Evolutionary conservation across 2,797 vertebrate genomes (phyloP).

Genomic region (Sebastes vulpes): DNA sequence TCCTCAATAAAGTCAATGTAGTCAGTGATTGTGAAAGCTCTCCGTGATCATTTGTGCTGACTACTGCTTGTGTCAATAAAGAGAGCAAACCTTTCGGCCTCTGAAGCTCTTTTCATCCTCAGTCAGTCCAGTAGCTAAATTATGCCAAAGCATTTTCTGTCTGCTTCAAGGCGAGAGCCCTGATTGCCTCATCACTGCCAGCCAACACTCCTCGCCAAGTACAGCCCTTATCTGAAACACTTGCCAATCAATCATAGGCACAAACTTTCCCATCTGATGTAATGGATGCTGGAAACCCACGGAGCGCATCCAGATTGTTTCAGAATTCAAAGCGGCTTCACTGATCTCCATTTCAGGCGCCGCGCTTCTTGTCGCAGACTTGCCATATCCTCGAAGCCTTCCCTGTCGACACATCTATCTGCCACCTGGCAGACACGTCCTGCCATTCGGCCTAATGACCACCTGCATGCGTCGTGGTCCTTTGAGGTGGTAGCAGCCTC

Average conservation of each 20-base stretch:
- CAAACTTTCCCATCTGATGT: slow-evolving; percentile 64
- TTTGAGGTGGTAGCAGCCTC: slow-evolving; percentile 21
- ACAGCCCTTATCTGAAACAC: slow-evolving; percentile 71
- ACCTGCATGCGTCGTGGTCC: slow-evolving; percentile 23
- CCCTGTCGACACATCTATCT: slow-evolving; percentile 50
- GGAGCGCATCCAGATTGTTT: slow-evolving; percentile 61
- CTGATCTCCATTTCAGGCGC: slow-evolving; percentile 43
- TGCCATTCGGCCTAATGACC: slow-evolving; percentile 48
- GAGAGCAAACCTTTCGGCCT: slow-evolving; percentile 44
- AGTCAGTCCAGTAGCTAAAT: slow-evolving; percentile 60
- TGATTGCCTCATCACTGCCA: slow-evolving; percentile 79
- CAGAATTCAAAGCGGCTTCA: slow-evolving; percentile 51
- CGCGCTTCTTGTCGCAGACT: background rate
- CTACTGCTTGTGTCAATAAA: slow-evolving; percentile 32
- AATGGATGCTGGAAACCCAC: slow-evolving; percentile 63
- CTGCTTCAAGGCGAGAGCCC: slow-evolving; percentile 64
- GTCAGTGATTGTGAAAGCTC: background rate
- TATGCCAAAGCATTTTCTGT: slow-evolving; percentile 68
- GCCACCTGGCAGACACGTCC: slow-evolving; percentile 26
- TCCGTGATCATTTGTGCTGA: slow-evolving; percentile 12
- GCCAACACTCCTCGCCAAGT: slow-evolving; percentile 66
- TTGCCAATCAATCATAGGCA: slow-evolving; percentile 79
- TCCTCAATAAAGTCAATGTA: background rate
- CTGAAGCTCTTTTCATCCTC: slow-evolving; percentile 42
- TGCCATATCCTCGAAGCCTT: slow-evolving; percentile 31